These are phyloP conservation scores for Capreolus pygargus DNA, from an alignment of 2,113 vertebrate genomes.

Conservation along the genomic window DNA sequence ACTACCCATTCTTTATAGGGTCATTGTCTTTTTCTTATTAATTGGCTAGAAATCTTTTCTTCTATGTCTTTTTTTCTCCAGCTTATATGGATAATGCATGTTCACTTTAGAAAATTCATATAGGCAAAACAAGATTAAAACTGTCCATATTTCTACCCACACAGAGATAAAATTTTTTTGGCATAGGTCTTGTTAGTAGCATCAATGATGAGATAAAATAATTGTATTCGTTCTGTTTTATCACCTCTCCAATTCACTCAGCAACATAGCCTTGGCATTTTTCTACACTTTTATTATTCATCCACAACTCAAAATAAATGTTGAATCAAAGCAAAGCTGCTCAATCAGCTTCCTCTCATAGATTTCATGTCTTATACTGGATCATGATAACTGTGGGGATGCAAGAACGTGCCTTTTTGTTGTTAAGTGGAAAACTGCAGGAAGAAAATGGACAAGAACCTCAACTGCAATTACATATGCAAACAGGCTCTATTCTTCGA, in stretches of 20 bases:
- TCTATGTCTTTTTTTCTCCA: not conserved
- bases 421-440: not conserved
- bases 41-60: not conserved
- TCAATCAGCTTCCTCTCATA: not conserved
- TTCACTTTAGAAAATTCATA: not conserved
- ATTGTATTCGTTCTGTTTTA: not conserved
- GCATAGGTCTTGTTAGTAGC: not conserved
- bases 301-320: not conserved
- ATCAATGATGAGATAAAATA: not conserved
- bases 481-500: not conserved
- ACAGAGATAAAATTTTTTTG: not conserved
- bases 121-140: not conserved
- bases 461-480: not conserved
- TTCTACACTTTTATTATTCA: not conserved
- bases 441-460: not conserved
- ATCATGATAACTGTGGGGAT: not conserved
- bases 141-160: not conserved
- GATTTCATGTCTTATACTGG: not conserved
- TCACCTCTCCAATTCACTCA: not conserved
- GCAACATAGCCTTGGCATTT: not conserved
- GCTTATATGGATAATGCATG: not conserved
- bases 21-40: conserved; percentile 3
- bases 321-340: not conserved
- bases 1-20: not conserved
- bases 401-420: not conserved